A percentile compares a stretch with the other conserved stretches of the same genome.
Evolutionary conservation across 2,113 vertebrate genomes (phyloP).

Genomic region (Nerophis ophidion): DNA sequence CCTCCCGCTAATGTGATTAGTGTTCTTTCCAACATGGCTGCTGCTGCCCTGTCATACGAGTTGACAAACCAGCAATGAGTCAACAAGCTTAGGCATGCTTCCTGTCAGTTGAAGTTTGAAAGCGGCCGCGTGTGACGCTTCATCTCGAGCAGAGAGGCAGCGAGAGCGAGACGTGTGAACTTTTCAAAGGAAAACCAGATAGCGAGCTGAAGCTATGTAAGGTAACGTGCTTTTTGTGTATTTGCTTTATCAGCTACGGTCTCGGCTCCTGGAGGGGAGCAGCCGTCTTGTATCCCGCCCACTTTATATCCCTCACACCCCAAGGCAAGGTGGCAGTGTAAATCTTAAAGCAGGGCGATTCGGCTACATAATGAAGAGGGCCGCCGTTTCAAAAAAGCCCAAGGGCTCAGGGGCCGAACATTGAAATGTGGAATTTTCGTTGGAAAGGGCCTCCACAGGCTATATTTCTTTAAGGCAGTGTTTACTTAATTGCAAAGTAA

Average conservation of each 20-base stretch:
- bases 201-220: background rate
- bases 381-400: no score
- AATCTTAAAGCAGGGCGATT: background rate
- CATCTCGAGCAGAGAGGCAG: no score
- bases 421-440: no score
- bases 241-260: background rate
- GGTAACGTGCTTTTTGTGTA: background rate
- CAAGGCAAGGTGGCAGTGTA: constrained; percentile 7
- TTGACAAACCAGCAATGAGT: background rate
- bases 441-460: no score
- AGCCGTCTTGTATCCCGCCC: constrained; percentile 3
- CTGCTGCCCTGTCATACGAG: background rate
- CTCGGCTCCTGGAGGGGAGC: constrained; percentile 9
- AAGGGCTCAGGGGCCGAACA: no score
- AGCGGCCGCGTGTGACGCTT: no score
- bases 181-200: background rate
- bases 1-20: constrained; percentile 11
- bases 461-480: no score
- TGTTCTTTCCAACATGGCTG: background rate
- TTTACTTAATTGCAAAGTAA: no score
- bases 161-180: no score
- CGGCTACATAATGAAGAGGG: no score
- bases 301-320: background rate
- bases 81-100: constrained; percentile 22
- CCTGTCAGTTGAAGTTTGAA: constrained; percentile 44